phyloP scores from a whole-genome alignment of 2,113 vertebrate genomes.

The Parus major region DNA sequence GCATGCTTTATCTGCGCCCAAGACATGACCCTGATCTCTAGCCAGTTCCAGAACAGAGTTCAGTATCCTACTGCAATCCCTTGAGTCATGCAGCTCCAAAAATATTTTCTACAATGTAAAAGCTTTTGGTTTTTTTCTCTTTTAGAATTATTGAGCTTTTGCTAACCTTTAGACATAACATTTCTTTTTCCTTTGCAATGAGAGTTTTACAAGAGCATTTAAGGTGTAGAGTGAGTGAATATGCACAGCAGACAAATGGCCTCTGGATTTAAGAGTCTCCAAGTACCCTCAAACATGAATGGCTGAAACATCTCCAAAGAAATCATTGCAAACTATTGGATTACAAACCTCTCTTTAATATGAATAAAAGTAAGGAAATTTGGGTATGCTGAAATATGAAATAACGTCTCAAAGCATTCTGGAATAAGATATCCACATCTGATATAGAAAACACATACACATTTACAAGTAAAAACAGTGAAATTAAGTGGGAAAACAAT shows the following conservation, averaged over 20 bases:
- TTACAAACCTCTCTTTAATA: neutral
- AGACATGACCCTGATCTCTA: neutral
- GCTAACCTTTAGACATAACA: neutral
- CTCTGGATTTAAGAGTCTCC: neutral
- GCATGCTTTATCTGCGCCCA: neutral
- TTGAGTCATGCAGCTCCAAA: neutral
- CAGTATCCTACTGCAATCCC: neutral
- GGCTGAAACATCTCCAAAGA: conserved; percentile 13
- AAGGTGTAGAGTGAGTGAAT: neutral
- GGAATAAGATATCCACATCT: neutral
- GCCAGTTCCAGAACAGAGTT: neutral
- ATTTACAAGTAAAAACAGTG: neutral
- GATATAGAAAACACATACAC: neutral
- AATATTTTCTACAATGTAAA: neutral
- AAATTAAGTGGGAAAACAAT: neutral
- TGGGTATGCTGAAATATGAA: neutral
- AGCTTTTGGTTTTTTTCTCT: neutral
- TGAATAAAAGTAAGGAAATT: neutral
- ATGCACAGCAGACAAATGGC: neutral
- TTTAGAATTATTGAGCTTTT: neutral
- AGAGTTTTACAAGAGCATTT: neutral
- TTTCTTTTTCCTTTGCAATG: neutral
- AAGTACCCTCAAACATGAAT: neutral
- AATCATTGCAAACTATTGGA: neutral
- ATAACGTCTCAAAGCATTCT: neutral